phyloP scores from a whole-genome alignment of 1,140 invertebrate species.

The Achroia grisella region DNA sequence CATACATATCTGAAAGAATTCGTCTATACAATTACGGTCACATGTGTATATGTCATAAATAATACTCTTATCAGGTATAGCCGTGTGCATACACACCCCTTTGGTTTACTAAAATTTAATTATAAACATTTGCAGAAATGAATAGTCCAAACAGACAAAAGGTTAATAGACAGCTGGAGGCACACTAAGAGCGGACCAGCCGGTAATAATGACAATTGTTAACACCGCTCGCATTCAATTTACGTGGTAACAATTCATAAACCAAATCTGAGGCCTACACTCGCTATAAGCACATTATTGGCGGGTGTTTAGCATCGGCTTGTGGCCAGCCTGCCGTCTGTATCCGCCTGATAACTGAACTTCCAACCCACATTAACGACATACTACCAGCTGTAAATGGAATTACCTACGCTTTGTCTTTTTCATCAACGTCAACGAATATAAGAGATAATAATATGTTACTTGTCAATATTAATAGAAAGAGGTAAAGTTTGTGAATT shows the following conservation, averaged over 20 bases:
- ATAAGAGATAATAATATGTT: too few species aligned
- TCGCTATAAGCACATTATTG: conserved; percentile 57
- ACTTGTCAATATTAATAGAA: too few species aligned
- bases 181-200: background rate
- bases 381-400: conserved; percentile 3
- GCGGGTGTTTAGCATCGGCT: conserved; percentile 48
- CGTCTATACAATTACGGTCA: too few species aligned
- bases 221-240: conserved; percentile 41
- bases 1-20: too few species aligned
- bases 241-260: conserved; percentile 45
- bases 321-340: conserved; percentile 43
- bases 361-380: background rate
- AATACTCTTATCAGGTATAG: too few species aligned
- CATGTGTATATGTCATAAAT: too few species aligned
- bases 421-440: too few species aligned
- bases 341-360: conserved; percentile 38
- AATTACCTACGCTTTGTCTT: conserved; percentile 34
- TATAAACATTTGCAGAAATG: conserved; percentile 8
- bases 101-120: conserved; percentile 1
- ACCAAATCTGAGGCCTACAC: conserved; percentile 52
- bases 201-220: conserved; percentile 30
- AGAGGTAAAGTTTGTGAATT: too few species aligned
- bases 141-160: conserved; percentile 12
- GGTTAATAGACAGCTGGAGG: conserved; percentile 8
- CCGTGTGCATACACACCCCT: too few species aligned